phyloP scores from a whole-genome alignment of 2,888 invertebrate genomes.

The Melitaea athalia region DNA sequence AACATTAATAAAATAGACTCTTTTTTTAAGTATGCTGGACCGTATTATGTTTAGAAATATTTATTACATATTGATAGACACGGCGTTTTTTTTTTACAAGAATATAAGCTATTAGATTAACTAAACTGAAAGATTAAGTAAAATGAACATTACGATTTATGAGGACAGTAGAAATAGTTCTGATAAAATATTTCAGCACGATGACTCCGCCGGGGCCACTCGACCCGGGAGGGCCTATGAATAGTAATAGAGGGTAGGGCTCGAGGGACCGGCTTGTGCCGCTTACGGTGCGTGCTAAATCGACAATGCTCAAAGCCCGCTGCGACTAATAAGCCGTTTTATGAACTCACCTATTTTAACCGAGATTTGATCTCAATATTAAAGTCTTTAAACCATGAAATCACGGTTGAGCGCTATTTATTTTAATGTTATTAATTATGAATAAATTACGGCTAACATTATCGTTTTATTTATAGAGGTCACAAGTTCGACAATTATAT shows the following conservation, averaged over 20 bases:
- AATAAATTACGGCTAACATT: background rate
- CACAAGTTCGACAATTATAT: background rate
- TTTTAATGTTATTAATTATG: conserved; percentile 8
- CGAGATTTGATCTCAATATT: conserved; percentile 47
- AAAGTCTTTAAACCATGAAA: conserved; percentile 23
- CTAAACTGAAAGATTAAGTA: background rate
- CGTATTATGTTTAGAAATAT: background rate
- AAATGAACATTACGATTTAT: background rate
- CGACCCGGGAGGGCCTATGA: conserved; percentile 67
- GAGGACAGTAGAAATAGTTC: conserved; percentile 27
- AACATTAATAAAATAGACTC: conserved; percentile 17
- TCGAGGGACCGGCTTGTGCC: conserved; percentile 59
- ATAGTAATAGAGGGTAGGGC: conserved; percentile 74
- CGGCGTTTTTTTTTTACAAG: too few species aligned
- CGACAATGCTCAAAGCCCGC: conserved; percentile 69
- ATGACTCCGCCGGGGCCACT: conserved; percentile 43
- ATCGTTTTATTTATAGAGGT: background rate
- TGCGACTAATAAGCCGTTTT: conserved; percentile 65
- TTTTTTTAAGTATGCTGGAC: background rate
- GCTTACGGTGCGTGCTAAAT: conserved; percentile 81
- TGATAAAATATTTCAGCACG: conserved; percentile 36
- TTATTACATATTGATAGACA: background rate
- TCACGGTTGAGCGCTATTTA: conserved; percentile 3
- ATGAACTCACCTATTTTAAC: conserved; percentile 60
- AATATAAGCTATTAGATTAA: too few species aligned